Percentiles rank a stretch among this genome's conserved stretches.
phyloP scores from a whole-genome alignment of 2,113 vertebrate genomes.

The Syngnathus typhle region DNA sequence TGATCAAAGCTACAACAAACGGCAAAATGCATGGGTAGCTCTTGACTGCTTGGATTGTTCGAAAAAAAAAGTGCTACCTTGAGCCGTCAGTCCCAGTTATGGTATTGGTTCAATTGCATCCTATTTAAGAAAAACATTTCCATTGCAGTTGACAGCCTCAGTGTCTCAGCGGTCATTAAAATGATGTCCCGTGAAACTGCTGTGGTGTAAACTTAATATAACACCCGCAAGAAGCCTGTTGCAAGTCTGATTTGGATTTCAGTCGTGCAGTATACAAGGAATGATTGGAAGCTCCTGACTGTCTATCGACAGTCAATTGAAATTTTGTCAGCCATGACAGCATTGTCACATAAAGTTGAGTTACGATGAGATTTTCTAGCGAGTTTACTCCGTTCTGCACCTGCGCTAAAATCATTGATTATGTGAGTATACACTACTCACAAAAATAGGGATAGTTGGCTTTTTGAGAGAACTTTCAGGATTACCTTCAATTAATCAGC shows the following conservation, averaged over 20 bases:
- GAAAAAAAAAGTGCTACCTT: background rate
- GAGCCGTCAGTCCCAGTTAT: background rate
- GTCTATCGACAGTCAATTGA: background rate
- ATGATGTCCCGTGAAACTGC: background rate
- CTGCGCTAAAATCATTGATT: background rate
- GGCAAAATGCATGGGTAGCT: background rate
- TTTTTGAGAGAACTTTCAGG: background rate
- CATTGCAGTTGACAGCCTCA: background rate
- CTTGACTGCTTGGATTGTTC: background rate
- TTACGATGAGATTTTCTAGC: background rate
- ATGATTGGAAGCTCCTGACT: background rate
- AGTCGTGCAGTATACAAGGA: conserved; percentile 1
- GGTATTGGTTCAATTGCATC: background rate
- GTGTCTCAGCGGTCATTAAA: background rate
- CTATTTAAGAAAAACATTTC: background rate
- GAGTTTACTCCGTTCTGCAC: background rate
- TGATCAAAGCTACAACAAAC: background rate
- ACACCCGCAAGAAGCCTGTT: background rate
- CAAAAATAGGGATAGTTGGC: background rate
- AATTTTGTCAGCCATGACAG: background rate
- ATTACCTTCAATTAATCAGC: background rate
- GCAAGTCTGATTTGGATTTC: background rate
- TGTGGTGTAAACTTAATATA: background rate
- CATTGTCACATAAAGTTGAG: background rate
- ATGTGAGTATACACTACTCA: background rate